Conservation (phyloP, 2,113 vertebrate species). For the Pedetes capensis region DNA sequence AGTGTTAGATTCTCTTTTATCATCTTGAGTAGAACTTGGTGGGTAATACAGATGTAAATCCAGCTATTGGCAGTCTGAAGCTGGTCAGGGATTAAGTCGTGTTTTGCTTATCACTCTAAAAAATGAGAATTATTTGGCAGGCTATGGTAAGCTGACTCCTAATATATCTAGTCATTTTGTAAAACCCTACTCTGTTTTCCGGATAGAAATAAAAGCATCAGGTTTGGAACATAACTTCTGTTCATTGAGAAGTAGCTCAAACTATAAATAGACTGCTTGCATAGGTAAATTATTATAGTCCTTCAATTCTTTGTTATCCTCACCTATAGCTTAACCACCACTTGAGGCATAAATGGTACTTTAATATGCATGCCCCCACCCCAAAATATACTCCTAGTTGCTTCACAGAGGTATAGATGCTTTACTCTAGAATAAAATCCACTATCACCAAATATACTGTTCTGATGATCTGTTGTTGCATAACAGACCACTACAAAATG, state of each 20-base stretch:
- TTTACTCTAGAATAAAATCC: background rate
- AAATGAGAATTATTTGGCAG: conserved; percentile 4
- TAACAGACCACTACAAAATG: background rate
- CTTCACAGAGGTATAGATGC: background rate
- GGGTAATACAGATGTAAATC: background rate
- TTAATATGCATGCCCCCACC: background rate
- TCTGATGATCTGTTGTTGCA: background rate
- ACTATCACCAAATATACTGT: background rate
- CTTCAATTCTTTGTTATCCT: background rate
- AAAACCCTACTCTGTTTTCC: background rate
- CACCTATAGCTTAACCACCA: background rate
- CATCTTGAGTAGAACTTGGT: background rate
- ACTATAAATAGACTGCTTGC: background rate
- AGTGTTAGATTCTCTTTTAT: background rate
- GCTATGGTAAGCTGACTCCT: background rate
- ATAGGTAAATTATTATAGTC: background rate
- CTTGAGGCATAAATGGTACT: background rate
- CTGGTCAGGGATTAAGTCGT: background rate
- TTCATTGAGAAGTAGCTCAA: background rate
- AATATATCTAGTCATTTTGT: conserved; percentile 6
- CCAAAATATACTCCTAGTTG: background rate
- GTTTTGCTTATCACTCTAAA: background rate
- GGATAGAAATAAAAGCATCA: background rate
- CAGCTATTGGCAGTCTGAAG: background rate
- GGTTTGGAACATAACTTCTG: background rate